Percentiles rank a stretch among this genome's conserved stretches.
These are phyloP conservation scores for Australoheros facetus DNA, from an alignment of 2,797 vertebrate species.

Conservation along the genomic window DNA sequence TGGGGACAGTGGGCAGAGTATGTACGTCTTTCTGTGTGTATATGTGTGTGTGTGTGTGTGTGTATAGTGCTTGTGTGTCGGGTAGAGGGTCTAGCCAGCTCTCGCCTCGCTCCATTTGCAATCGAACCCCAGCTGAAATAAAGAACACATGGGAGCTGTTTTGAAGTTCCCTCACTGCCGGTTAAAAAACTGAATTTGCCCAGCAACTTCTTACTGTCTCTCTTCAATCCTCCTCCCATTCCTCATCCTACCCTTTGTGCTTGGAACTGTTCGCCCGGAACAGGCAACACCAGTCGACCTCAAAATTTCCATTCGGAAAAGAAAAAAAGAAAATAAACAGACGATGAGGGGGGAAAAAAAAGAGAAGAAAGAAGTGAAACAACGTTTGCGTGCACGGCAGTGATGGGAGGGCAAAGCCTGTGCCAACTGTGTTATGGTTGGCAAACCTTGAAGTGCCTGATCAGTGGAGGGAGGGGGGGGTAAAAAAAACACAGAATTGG, in stretches of 20 bases:
- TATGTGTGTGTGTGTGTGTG: constrained; percentile 34
- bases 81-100: constrained; percentile 61
- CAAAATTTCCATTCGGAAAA: constrained; percentile 83
- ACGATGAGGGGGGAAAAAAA: constrained; percentile 54
- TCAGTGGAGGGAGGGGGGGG: constrained; percentile 52
- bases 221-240: constrained; percentile 39
- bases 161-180: constrained; percentile 62
- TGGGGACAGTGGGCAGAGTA: constrained; percentile 40
- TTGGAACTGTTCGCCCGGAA: constrained; percentile 75
- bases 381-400: constrained; percentile 65
- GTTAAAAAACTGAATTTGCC: constrained; percentile 64
- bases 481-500: constrained; percentile 30
- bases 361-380: constrained; percentile 67
- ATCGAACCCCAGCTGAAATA: constrained; percentile 77
- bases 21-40: constrained; percentile 42
- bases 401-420: constrained; percentile 61
- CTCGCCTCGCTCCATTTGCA: constrained; percentile 78
- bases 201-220: constrained; percentile 60
- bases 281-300: constrained; percentile 78
- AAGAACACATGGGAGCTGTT: constrained; percentile 77
- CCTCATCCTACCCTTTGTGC: constrained; percentile 61
- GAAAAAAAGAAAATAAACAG: constrained; percentile 78
- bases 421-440: constrained; percentile 82
- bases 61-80: constrained; percentile 39
- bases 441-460: constrained; percentile 78